Percentiles rank a stretch among this genome's conserved stretches.
Conservation (phyloP, 2,797 vertebrate genomes). For the Spinus pinus region DNA sequence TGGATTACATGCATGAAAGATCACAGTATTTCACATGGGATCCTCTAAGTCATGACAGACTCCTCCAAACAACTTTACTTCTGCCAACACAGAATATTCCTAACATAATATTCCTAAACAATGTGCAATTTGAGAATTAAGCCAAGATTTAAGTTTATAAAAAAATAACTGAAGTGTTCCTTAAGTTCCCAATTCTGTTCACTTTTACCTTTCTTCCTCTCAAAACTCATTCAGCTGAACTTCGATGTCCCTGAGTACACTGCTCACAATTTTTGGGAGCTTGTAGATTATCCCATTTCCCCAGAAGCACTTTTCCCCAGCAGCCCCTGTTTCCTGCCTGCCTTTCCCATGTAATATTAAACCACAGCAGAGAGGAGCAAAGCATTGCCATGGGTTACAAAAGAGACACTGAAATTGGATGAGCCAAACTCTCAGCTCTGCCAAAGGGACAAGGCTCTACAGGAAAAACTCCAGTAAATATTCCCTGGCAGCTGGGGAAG, state of each 20-base stretch:
- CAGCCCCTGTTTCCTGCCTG: background rate
- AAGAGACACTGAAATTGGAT: background rate
- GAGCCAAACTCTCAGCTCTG: background rate
- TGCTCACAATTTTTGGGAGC: background rate
- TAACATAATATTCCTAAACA: background rate
- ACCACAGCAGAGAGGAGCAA: background rate
- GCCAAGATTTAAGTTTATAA: background rate
- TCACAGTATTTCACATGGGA: background rate
- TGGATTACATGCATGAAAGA: background rate
- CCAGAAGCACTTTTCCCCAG: background rate
- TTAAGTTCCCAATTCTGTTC: background rate
- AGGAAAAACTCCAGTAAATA: background rate
- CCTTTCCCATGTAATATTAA: background rate
- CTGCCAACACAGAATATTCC: background rate
- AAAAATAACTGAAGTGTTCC: background rate
- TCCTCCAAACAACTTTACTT: background rate
- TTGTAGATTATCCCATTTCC: background rate
- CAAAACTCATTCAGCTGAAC: background rate
- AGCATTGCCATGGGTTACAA: background rate
- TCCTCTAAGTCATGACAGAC: background rate
- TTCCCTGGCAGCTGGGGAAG: background rate
- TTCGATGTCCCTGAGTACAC: background rate
- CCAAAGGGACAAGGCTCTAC: background rate
- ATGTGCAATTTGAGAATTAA: background rate
- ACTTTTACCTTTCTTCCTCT: background rate